These are phyloP conservation scores for Toxotes lorentzi DNA, from an alignment of 2,797 vertebrate species.

Conservation along the genomic window DNA sequence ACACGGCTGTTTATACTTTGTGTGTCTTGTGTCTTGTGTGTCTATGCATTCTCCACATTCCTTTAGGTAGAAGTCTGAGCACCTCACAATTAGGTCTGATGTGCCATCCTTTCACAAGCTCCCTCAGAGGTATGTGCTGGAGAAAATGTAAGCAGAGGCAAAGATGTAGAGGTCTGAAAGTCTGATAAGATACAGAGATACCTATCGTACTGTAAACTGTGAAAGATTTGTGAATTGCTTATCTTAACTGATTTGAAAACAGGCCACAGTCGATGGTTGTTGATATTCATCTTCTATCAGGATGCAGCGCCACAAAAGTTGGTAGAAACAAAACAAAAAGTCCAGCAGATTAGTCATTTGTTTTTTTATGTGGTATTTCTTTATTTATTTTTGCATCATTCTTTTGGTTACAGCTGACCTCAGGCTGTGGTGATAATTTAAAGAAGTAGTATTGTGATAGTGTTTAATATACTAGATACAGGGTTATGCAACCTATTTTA, in stretches of 20 bases:
- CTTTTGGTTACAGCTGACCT: not conserved
- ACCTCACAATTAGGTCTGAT: conserved; percentile 20
- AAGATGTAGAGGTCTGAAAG: conserved; percentile 1
- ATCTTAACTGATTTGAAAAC: not conserved
- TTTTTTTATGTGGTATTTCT: not conserved
- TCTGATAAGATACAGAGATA: conserved; percentile 42
- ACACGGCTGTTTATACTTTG: conserved; percentile 16
- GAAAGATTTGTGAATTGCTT: conserved; percentile 15
- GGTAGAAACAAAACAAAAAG: not conserved
- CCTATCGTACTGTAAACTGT: conserved; percentile 2
- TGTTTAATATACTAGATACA: not conserved
- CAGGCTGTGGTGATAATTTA: not conserved
- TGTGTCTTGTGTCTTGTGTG: no score
- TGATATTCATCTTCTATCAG: not conserved
- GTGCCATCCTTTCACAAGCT: conserved; percentile 5
- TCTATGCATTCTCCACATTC: conserved; percentile 67
- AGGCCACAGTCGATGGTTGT: not conserved
- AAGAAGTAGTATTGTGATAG: not conserved
- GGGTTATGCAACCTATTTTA: not conserved
- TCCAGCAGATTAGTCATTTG: not conserved
- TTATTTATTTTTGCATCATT: not conserved
- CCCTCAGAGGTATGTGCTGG: not conserved
- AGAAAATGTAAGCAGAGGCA: conserved; percentile 22
- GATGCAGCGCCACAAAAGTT: not conserved
- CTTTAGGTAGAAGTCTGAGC: conserved; percentile 14